Evolutionary conservation across 2,888 invertebrate genomes (phyloP), one percentile per base, ranked within the genome.

Genomic region (Coleophora deauratella): DNA sequence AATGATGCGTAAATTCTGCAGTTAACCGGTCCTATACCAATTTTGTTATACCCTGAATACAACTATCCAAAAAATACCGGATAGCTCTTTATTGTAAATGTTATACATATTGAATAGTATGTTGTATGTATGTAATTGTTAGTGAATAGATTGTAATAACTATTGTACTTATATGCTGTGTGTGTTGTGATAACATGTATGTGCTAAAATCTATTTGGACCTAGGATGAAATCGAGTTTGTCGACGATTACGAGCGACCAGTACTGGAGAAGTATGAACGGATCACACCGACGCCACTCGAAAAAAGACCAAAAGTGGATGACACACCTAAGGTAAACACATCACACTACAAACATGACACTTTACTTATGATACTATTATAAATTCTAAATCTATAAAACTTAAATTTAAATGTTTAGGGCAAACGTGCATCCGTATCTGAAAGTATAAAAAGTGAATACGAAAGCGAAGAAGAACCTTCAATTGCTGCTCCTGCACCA

Each of bases 181-280:
- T 55, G 62, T 66, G 57, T 57, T 62, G 71, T 72, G 59, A 64
- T 73, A 72, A 73, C 71, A 57, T 39, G 51, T 43, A 65, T 63
- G 78, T 79, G 76, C 65, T 78, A 74, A 79, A 76, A 40, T 65
- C 46, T 72, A 54, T 73, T 77, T 75, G 55, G 63, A 70, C 70
- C 57, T 84, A 85, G 85, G 85, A 77, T 44, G 66, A 67, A 66
- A 58, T 84, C 68, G 85, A 86, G 62, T 86, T 86, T 65, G 80
- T 84, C 62, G 91, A 91, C 39, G 93, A 94, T 82, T 94, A 94
- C 73, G 93, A 93, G 68, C 87, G 93, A 59, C 90, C 93, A 2
- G 90, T 89, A 38, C 81, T 93, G 65, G 92, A 93, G 74, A 91
- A 89, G 76, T 92, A 91, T 60, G 90, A 91, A 78, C 89, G 86